Evolutionary conservation across 2,797 vertebrate genomes (phyloP).

Genomic region (Pteronotus mesoamericanus): DNA sequence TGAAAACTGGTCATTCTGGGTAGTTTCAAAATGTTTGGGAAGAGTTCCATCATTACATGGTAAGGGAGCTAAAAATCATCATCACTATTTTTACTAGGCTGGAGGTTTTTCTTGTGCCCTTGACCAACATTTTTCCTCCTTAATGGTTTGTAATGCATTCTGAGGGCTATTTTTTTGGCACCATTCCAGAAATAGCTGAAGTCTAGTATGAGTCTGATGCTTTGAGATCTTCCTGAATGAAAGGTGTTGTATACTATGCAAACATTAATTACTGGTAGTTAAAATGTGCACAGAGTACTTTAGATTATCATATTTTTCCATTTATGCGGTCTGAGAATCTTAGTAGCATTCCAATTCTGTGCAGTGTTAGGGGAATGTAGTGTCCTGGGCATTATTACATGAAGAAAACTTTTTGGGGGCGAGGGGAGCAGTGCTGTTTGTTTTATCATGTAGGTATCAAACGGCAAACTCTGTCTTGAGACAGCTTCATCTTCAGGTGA

Average conservation of each 20-base stretch:
- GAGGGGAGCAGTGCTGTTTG: not conserved
- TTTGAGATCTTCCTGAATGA: not conserved
- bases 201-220: not conserved
- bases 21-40: not conserved
- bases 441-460: constrained; percentile 29
- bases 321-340: not conserved
- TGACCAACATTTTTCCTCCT: not conserved
- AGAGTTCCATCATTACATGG: not conserved
- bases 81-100: not conserved
- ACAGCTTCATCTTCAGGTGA: constrained; percentile 32
- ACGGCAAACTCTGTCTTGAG: not conserved
- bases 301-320: not conserved
- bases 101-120: not conserved
- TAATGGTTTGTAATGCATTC: not conserved
- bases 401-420: not conserved
- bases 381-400: not conserved
- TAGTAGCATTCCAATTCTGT: not conserved
- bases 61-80: not conserved
- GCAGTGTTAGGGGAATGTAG: not conserved
- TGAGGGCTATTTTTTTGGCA: not conserved
- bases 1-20: not conserved
- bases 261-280: not conserved
- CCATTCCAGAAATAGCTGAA: not conserved
- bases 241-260: not conserved
- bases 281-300: not conserved